These are phyloP conservation scores for Oreocharis arfaki DNA, from an alignment of 2,113 vertebrate species.

Conservation along the genomic window DNA sequence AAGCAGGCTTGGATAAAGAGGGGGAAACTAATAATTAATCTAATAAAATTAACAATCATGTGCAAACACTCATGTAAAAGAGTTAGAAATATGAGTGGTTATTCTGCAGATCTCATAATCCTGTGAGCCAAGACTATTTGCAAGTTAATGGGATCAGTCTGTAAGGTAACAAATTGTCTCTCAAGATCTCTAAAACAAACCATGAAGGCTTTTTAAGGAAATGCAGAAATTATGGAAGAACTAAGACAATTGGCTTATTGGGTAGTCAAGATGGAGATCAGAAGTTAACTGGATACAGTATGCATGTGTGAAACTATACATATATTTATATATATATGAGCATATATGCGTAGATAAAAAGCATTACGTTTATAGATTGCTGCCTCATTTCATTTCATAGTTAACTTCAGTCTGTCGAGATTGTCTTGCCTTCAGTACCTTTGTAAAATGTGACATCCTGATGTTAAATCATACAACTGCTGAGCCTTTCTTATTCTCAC, in stretches of 20 bases:
- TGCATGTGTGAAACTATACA: not conserved
- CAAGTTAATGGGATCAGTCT: not conserved
- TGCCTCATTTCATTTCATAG: conserved; percentile 21
- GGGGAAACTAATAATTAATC: conserved; percentile 1
- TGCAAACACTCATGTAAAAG: not conserved
- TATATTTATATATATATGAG: not conserved
- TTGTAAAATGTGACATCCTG: not conserved
- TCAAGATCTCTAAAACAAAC: not conserved
- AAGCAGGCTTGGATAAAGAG: not conserved
- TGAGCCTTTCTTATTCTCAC: not conserved
- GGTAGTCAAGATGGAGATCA: not conserved
- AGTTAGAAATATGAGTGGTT: not conserved
- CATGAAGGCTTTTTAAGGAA: not conserved
- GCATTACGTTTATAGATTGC: not conserved
- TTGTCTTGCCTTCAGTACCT: not conserved
- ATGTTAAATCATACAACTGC: not conserved
- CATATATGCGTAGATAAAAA: not conserved
- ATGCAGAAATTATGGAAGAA: not conserved
- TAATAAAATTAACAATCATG: not conserved
- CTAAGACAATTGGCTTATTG: not conserved
- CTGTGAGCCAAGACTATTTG: not conserved
- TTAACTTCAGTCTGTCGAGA: not conserved
- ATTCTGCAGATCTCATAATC: not conserved
- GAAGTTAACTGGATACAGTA: not conserved
- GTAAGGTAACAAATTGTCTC: not conserved